Base-by-base conservation (phyloP, 2,888 invertebrate genomes). In the Linyphia triangularis region DNA sequence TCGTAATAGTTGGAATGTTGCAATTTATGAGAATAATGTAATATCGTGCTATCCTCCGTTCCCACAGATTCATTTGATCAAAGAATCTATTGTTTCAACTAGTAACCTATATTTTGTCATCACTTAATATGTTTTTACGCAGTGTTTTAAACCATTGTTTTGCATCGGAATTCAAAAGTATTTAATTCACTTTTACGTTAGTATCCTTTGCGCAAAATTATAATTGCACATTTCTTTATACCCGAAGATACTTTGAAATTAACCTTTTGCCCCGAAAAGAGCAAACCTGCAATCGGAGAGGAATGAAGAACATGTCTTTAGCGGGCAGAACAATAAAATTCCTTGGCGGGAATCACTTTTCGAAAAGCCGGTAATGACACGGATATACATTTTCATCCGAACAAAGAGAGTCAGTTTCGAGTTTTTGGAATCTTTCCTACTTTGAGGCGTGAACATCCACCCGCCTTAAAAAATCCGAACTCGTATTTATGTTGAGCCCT, bases 291-390 rank as follows among this genome's bases (percentile, higher is more conserved):
- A 83, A 83, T 83, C 83, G 28, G n/a, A 28, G 30, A 59, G 37
- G 70, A 70, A 70, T 26, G 59, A 72, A 22, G 40, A 63, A 73
- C 28, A 33, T 70, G 24, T 33, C 61, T 61, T 37, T 26, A 24
- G 57, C 28, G 26, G 37, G n/a, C 51, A 63, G 73, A 70, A 83
- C 83, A 83, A 83, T 82, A 43, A 43, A 83, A 83, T 83, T 83
- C 83, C 73, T 83, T 73, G 73, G 83, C 65, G 65, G 51, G 51
- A 65, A 28, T 61, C 16, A 28, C 37, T 37, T 63, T 57, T 67
- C 10, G 61, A 73, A 30, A 37, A 24, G 57, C 24, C 30, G 51
- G 43, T 83, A 83, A 83, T 83, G 83, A 73, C 69, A 67, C 51
- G 19, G 43, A 26, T n/a, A 7, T 7, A 33, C 26, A 6, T 3